Conservation (phyloP, 2,888 invertebrate species). For the Rhodophaea formosa region DNA sequence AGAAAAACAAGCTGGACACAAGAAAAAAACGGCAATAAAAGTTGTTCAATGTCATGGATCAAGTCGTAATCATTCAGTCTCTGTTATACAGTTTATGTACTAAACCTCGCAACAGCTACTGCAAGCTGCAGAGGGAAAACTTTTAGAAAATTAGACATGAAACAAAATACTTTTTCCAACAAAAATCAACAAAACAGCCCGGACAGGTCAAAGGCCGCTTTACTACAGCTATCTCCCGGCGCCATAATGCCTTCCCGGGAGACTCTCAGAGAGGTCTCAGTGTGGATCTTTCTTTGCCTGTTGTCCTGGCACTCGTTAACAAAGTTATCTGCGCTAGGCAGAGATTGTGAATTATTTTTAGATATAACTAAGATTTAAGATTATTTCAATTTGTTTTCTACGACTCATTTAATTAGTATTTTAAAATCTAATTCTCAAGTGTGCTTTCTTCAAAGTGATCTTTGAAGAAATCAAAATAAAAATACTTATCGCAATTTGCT, state of each 20-base stretch:
- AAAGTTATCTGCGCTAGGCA: neutral
- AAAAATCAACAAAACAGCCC: neutral
- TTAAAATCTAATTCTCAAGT: too few relatives aligned
- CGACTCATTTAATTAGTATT: neutral
- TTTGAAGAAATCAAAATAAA: too few relatives aligned
- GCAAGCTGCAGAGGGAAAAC: neutral
- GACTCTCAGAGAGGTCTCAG: constrained; percentile 33
- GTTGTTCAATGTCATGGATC: too few relatives aligned
- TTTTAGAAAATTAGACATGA: neutral
- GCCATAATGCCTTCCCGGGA: constrained; percentile 39
- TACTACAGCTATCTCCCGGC: constrained; percentile 37
- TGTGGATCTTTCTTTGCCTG: constrained; percentile 41
- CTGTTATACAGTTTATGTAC: too few relatives aligned
- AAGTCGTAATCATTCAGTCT: too few relatives aligned
- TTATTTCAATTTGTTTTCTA: neutral
- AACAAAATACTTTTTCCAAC: neutral
- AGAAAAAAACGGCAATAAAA: too few relatives aligned
- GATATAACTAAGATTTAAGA: neutral
- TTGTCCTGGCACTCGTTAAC: constrained; percentile 38
- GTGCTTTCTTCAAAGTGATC: too few relatives aligned
- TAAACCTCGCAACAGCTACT: too few relatives aligned
- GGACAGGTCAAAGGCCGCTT: constrained; percentile 28
- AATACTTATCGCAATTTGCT: too few relatives aligned
- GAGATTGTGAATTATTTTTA: neutral
- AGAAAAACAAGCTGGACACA: too few relatives aligned